A percentile compares a stretch with the other conserved stretches of the same genome.
These are phyloP conservation scores for Heterochromis multidens DNA, from an alignment of 2,113 vertebrate species.

Conservation along the genomic window DNA sequence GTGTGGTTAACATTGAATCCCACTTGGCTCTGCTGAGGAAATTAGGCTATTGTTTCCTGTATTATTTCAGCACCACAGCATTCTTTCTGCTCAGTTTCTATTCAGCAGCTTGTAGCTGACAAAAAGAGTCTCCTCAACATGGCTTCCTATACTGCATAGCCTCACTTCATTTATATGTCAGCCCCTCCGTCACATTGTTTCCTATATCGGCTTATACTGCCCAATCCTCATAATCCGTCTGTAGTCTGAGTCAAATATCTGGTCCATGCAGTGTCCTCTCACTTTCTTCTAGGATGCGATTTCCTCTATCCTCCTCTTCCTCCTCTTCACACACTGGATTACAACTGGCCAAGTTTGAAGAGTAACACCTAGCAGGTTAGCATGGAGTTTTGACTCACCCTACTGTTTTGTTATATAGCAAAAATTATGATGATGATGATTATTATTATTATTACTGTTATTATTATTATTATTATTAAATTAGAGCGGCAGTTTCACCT, in stretches of 20 bases:
- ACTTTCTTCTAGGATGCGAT: constrained; percentile 35
- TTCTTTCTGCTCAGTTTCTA: constrained; percentile 3
- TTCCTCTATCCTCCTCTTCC: constrained; percentile 23
- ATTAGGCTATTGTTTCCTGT: constrained; percentile 40
- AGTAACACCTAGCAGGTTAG: constrained; percentile 4
- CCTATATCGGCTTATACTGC: constrained; percentile 61
- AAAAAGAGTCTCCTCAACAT: constrained; percentile 28
- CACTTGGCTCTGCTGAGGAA: constrained; percentile 23
- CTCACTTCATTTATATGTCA: constrained; percentile 29
- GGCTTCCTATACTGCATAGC: constrained; percentile 28
- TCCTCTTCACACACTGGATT: constrained; percentile 42
- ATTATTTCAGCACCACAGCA: constrained; percentile 21
- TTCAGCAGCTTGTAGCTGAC: constrained; percentile 23
- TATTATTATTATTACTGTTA: too few relatives aligned
- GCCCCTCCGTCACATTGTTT: constrained; percentile 59
- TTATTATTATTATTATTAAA: not conserved
- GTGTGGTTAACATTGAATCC: constrained; percentile 49
- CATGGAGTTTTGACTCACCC: not conserved
- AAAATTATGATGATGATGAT: not conserved
- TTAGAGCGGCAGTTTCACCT: not conserved
- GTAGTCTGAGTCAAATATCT: constrained; percentile 55
- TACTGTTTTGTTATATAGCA: not conserved
- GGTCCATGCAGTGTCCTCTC: constrained; percentile 45
- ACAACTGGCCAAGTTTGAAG: constrained; percentile 14
- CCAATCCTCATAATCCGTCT: constrained; percentile 64